Evolutionary conservation across 2,797 vertebrate species (phyloP), one percentile per base, ranked within the genome.

Genomic region (Rallus crepitans): DNA sequence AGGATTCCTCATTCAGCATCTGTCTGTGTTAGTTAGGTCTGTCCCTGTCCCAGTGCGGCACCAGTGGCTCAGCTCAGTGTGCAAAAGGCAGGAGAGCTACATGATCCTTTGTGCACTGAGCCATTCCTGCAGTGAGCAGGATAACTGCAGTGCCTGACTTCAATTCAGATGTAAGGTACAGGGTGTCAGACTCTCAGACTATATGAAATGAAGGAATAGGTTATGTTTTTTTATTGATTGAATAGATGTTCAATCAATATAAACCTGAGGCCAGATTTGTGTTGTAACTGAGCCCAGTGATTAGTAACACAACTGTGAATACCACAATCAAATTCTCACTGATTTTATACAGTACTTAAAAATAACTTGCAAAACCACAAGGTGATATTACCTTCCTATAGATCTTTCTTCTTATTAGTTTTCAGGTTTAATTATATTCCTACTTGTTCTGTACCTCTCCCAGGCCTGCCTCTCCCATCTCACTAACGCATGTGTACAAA

Each of bases 361-460:
- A 97, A 95, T 93, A 97, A 87, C 89, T 82, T 89, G 21, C 13
- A 45, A 92, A 96, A 89, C 77, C 72, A 95, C 82, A 76, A 24
- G 25, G 40, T 82, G 73, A 90, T 96, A 93, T 87, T 93, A 90
- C 71, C 68, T 95, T 95, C 61, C 53, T 97, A 94, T 94, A 90
- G 96, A 95, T 95, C 82, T 93, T 94, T 85, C 78, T 94, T 68
- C 91, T 85, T 96, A 94, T 97, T 93, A 95, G 90, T 79, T 95
- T 96, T 91, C 55, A 75, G 57, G 65, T 94, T 94, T 94, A 91
- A 96, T 96, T 95, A 95, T 93, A 73, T 89, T 84, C 66, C 48
- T 94, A 15, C 68, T 92, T 85, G 92, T 90, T 91, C 72, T 75
- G 1, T 94, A 84, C 78, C 7, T 87, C 96, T 94, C 88, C 56